phyloP scores from a whole-genome alignment of 2,113 vertebrate genomes.

The Athene noctua region DNA sequence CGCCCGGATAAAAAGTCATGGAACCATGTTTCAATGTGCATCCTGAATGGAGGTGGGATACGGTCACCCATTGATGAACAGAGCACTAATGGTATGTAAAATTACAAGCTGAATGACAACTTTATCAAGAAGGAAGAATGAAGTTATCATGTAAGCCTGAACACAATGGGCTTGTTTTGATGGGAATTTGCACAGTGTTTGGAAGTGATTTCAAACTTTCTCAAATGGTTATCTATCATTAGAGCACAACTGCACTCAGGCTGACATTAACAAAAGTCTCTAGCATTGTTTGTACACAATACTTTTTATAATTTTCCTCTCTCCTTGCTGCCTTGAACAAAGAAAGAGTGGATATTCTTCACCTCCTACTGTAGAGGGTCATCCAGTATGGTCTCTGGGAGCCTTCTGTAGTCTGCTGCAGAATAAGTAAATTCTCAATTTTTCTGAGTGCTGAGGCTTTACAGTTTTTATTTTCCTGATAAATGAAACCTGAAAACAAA shows the following conservation, averaged over 20 bases:
- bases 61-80: constrained; percentile 84
- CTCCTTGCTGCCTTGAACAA: not conserved
- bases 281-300: not conserved
- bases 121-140: not conserved
- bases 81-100: constrained; percentile 77
- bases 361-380: not conserved
- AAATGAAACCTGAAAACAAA: not conserved
- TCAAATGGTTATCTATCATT: not conserved
- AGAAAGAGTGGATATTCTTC: not conserved
- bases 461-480: not conserved
- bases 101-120: not conserved
- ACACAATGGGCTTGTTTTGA: not conserved
- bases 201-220: not conserved
- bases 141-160: not conserved
- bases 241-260: not conserved
- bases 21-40: constrained; percentile 89
- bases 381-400: not conserved
- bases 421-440: not conserved
- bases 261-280: not conserved
- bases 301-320: not conserved
- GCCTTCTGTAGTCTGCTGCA: not conserved
- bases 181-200: not conserved
- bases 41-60: constrained; percentile 86
- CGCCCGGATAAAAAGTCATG: constrained; percentile 72
- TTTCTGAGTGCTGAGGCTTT: not conserved